A percentile compares a stretch with the other conserved stretches of the same genome.
These are phyloP conservation scores for Microchirus variegatus DNA, from an alignment of 2,797 vertebrate genomes.

Conservation along the genomic window DNA sequence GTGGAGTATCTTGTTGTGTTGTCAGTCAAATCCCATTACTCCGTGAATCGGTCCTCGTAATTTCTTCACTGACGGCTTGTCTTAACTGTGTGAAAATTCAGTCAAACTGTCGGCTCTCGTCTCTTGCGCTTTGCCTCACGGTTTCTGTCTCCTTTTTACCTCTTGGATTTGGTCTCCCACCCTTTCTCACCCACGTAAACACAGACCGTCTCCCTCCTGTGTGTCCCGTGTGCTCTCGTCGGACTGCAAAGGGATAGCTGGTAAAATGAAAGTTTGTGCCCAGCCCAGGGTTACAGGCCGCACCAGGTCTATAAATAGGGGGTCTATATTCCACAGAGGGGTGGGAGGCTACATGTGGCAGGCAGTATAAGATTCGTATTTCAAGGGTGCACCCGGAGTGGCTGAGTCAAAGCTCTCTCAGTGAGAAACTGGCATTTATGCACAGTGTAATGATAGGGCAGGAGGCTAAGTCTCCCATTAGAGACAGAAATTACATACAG, in stretches of 20 bases:
- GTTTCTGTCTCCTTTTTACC: slow-evolving; percentile 36
- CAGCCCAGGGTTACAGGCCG: slow-evolving; percentile 72
- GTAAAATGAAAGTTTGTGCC: slow-evolving; percentile 72
- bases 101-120: slow-evolving; percentile 27
- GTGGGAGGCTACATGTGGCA: slow-evolving; percentile 78
- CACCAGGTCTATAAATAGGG: slow-evolving; percentile 84
- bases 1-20: slow-evolving; percentile 50
- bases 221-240: slow-evolving; percentile 40
- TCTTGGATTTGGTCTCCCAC: slow-evolving; percentile 42
- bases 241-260: slow-evolving; percentile 59
- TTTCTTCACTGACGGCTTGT: slow-evolving; percentile 30
- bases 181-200: slow-evolving; percentile 40
- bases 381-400: slow-evolving; percentile 66
- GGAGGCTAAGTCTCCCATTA: slow-evolving; percentile 64
- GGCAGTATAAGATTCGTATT: slow-evolving; percentile 75
- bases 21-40: slow-evolving; percentile 53
- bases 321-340: slow-evolving; percentile 82
- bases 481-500: slow-evolving; percentile 71
- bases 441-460: slow-evolving; percentile 77
- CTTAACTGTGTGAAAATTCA: slow-evolving; percentile 32
- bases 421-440: slow-evolving; percentile 74
- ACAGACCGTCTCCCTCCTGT: slow-evolving; percentile 54
- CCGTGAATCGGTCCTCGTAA: slow-evolving; percentile 17
- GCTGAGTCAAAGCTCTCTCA: slow-evolving; percentile 69
- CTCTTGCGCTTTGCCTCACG: slow-evolving; percentile 40